These are phyloP conservation scores for Heliconius ethilla DNA, from an alignment of 2,888 invertebrate species.

Conservation along the genomic window DNA sequence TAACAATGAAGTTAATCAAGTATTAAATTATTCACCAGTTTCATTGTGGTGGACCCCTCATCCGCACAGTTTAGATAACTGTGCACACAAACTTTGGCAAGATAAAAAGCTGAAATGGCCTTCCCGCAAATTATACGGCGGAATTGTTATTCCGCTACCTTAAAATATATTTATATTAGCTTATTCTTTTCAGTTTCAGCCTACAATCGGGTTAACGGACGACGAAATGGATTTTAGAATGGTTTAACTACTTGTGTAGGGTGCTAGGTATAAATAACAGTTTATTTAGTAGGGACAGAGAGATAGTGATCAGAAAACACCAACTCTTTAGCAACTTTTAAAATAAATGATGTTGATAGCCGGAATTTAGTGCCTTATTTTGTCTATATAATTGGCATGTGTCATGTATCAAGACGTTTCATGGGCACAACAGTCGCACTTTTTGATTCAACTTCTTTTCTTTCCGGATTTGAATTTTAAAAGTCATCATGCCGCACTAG, in stretches of 20 bases:
- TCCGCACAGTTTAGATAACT: conserved; percentile 71
- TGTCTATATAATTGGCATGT: background rate
- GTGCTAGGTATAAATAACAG: conserved; percentile 44
- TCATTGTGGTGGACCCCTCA: conserved; percentile 64
- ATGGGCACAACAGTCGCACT: background rate
- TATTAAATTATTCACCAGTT: conserved; percentile 74
- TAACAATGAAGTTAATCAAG: conserved; percentile 74
- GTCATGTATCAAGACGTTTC: background rate
- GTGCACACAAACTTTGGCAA: conserved; percentile 72
- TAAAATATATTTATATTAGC: conserved; percentile 58
- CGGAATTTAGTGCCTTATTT: background rate
- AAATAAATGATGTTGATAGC: background rate
- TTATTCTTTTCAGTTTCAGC: conserved; percentile 56
- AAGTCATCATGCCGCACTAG: background rate
- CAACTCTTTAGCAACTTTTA: background rate
- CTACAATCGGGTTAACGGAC: conserved; percentile 61
- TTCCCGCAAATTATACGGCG: conserved; percentile 72
- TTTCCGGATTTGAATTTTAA: background rate
- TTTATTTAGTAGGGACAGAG: background rate
- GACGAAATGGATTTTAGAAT: conserved; percentile 63
- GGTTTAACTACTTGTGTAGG: conserved; percentile 67
- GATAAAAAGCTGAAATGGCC: conserved; percentile 79
- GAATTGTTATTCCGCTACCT: conserved; percentile 67
- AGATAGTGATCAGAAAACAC: too few species aligned
- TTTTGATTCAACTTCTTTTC: background rate